Evolutionary conservation across 2,797 vertebrate genomes (phyloP).

Genomic region (Oreochromis grahami): DNA sequence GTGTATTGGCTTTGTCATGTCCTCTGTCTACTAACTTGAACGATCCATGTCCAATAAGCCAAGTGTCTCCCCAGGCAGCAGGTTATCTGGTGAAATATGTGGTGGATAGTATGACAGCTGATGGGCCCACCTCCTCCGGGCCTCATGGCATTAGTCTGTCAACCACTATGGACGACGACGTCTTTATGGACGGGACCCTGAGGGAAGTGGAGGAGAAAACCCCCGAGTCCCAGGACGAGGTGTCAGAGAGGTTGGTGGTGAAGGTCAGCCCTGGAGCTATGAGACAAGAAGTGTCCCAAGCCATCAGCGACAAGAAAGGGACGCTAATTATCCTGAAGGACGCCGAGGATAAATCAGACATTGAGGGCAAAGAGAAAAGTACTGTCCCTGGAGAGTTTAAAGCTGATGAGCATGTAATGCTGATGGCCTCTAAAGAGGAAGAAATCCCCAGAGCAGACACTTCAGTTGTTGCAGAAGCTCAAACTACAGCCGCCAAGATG

Average conservation of each 20-base stretch:
- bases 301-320: conserved; percentile 74
- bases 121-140: conserved; percentile 71
- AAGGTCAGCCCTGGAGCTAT: conserved; percentile 71
- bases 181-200: conserved; percentile 78
- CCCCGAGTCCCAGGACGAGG: conserved; percentile 64
- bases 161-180: conserved; percentile 76
- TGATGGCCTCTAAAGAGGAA: neutral
- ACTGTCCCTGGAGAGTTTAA: neutral
- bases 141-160: conserved; percentile 65
- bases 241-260: conserved; percentile 56
- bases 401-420: neutral
- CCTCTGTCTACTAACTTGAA: conserved; percentile 39
- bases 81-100: conserved; percentile 78
- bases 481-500: neutral
- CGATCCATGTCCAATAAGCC: conserved; percentile 63
- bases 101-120: conserved; percentile 82
- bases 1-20: conserved; percentile 14
- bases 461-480: neutral
- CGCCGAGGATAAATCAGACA: conserved; percentile 58
- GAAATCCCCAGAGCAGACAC: conserved; percentile 6
- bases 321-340: conserved; percentile 85
- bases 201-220: conserved; percentile 68
- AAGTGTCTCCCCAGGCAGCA: conserved; percentile 86
- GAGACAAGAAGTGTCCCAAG: conserved; percentile 81
- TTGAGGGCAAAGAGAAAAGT: neutral